These are phyloP conservation scores for Achlya flavicornis DNA, from an alignment of 2,888 invertebrate genomes.

Conservation along the genomic window DNA sequence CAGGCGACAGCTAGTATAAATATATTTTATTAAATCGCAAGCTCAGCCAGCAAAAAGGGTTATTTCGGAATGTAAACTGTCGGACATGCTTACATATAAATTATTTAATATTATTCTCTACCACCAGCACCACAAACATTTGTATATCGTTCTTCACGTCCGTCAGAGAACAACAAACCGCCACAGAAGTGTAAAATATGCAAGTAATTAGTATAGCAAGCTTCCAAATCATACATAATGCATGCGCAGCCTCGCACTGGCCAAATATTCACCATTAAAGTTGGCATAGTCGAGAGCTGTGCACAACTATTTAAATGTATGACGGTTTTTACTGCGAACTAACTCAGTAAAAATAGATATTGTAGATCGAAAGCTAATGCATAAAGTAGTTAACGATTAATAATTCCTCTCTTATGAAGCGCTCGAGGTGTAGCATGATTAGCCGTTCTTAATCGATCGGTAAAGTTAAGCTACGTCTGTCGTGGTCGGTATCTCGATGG, in stretches of 20 bases:
- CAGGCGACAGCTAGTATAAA: too few relatives aligned
- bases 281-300: not conserved
- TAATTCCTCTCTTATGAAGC: too few relatives aligned
- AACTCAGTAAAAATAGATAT: too few relatives aligned
- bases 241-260: not conserved
- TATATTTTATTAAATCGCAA: too few relatives aligned
- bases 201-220: constrained; percentile 5
- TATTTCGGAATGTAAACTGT: too few relatives aligned
- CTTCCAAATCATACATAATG: constrained; percentile 4
- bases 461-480: too few relatives aligned
- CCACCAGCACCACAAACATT: not conserved
- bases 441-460: too few relatives aligned
- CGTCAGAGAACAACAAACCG: not conserved
- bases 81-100: not conserved
- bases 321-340: not conserved
- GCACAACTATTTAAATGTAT: not conserved
- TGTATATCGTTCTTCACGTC: not conserved
- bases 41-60: too few relatives aligned
- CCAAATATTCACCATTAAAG: not conserved
- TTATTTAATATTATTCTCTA: not conserved
- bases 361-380: too few relatives aligned
- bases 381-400: too few relatives aligned
- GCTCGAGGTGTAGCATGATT: too few relatives aligned
- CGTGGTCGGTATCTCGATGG: too few relatives aligned
- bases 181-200: constrained; percentile 1